Conservation (phyloP, 2,113 vertebrate genomes). For the Bagarius yarrelli region DNA sequence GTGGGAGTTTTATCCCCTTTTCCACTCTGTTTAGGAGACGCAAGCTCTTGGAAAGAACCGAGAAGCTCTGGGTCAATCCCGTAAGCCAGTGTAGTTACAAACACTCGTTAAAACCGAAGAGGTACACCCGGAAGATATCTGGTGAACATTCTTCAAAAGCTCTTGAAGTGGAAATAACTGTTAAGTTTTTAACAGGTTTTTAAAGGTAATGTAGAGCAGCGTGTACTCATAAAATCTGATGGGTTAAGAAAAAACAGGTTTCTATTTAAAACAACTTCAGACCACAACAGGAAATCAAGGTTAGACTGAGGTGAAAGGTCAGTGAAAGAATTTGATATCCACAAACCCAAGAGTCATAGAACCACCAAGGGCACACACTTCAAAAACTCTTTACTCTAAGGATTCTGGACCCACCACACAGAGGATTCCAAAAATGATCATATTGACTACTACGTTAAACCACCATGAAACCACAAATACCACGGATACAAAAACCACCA, state of each 20-base stretch:
- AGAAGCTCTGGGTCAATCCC: slow-evolving; percentile 46
- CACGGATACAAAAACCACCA: background rate
- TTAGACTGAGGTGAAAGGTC: background rate
- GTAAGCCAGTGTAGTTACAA: slow-evolving; percentile 45
- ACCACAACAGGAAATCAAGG: background rate
- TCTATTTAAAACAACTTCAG: background rate
- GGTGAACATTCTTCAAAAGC: slow-evolving; percentile 16
- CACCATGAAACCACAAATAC: no score
- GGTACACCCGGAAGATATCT: slow-evolving; percentile 30
- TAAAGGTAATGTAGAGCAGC: background rate
- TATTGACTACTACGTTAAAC: no score
- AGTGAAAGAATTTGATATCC: background rate
- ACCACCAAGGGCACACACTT: background rate
- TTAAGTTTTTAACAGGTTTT: background rate
- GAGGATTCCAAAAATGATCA: background rate
- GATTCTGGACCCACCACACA: background rate
- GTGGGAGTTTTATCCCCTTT: slow-evolving; percentile 48
- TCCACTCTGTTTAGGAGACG: slow-evolving; percentile 43
- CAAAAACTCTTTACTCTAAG: background rate
- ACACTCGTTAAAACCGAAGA: slow-evolving; percentile 42
- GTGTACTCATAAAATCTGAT: background rate
- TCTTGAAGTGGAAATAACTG: slow-evolving; percentile 15
- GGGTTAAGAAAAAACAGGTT: background rate
- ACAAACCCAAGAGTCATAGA: background rate
- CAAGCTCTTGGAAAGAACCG: slow-evolving; percentile 35